Conservation (phyloP, 2,888 invertebrate genomes). For the Rotaria sp. region DNA sequence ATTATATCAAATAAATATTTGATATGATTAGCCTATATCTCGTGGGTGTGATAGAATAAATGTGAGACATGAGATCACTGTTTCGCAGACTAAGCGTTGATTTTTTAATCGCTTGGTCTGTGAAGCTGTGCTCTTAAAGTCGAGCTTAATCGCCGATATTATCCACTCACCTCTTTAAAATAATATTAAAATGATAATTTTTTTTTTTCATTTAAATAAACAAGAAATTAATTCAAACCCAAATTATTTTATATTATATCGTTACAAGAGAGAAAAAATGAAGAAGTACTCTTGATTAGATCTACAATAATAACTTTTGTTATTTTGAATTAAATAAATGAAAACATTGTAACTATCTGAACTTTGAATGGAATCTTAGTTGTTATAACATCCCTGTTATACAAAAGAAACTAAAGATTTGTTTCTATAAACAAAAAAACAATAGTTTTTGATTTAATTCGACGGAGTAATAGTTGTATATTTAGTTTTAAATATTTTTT, state of each 20-base stretch:
- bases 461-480: not conserved
- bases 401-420: not conserved
- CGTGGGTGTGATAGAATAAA: not conserved
- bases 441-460: not conserved
- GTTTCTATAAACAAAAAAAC: not conserved
- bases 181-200: not conserved
- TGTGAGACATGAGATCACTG: not conserved
- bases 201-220: not conserved
- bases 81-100: conserved; percentile 22
- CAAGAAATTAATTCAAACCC: not conserved
- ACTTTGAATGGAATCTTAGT: not conserved
- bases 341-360: not conserved
- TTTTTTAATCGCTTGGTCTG: not conserved
- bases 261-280: not conserved
- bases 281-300: not conserved
- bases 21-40: not conserved
- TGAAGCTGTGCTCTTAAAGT: conserved; percentile 6
- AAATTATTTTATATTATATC: not conserved
- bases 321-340: not conserved
- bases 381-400: not conserved
- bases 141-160: not conserved
- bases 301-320: not conserved
- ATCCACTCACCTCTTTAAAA: not conserved
- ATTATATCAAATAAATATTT: not conserved
- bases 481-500: conserved; percentile 5